These are phyloP conservation scores for Holotrichia oblita DNA, from an alignment of 1,140 invertebrate species.

Conservation along the genomic window DNA sequence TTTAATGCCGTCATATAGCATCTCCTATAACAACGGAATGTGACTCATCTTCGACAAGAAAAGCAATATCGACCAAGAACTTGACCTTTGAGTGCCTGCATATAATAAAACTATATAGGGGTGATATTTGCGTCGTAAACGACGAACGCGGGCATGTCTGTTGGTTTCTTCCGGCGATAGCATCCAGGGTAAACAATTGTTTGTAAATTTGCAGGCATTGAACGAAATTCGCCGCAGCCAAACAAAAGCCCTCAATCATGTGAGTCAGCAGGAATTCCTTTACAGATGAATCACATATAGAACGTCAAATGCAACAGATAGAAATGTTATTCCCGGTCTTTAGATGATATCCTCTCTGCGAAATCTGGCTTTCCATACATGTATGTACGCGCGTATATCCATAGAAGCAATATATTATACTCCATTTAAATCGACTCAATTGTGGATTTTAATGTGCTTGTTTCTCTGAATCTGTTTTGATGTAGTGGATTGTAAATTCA, in stretches of 20 bases:
- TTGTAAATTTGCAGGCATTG: constrained; percentile 9
- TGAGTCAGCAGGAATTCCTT: constrained; percentile 34
- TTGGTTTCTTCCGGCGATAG: neutral
- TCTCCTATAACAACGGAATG: neutral
- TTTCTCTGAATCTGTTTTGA: neutral
- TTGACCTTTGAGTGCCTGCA: neutral
- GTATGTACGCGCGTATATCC: neutral
- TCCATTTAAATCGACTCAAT: constrained; percentile 22
- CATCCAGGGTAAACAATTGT: constrained; percentile 21
- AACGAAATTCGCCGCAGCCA: neutral
- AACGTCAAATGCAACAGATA: constrained; percentile 36
- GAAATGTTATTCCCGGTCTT: constrained; percentile 1
- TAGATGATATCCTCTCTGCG: constrained; percentile 15
- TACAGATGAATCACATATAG: constrained; percentile 4
- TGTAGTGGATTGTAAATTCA: neutral
- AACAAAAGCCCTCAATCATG: constrained; percentile 21
- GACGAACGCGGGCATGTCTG: neutral
- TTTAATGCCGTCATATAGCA: too few species aligned
- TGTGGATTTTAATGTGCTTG: constrained; percentile 1
- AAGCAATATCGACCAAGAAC: constrained; percentile 6
- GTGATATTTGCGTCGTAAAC: neutral
- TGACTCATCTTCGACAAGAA: neutral
- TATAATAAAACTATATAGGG: neutral
- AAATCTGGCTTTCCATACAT: neutral
- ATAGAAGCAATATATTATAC: neutral